Evolutionary conservation across 2,888 invertebrate genomes (phyloP).

Genomic region (Pseudococcus jackbeardsleyi): DNA sequence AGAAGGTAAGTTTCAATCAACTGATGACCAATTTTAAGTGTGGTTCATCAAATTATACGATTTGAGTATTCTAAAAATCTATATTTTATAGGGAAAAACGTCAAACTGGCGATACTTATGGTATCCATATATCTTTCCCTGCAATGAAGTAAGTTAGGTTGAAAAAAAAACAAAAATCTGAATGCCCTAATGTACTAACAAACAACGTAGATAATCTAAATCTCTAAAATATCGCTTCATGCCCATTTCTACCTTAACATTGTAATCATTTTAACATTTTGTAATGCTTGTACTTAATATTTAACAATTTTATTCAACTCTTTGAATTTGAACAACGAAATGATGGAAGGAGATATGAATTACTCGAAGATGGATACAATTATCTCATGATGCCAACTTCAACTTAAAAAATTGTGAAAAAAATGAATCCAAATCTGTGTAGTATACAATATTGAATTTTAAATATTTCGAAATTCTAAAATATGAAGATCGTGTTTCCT

Average conservation of each 20-base stretch:
- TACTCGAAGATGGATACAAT: too few species aligned
- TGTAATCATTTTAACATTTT: neutral
- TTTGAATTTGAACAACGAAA: neutral
- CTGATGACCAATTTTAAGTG: neutral
- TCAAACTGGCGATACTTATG: slow-evolving; percentile 90
- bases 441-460: too few species aligned
- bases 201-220: neutral
- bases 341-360: too few species aligned
- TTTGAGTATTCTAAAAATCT: slow-evolving; percentile 69
- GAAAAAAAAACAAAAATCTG: neutral
- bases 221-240: neutral
- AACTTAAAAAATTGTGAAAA: too few species aligned
- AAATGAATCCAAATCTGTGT: too few species aligned
- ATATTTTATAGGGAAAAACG: slow-evolving; percentile 72
- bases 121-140: slow-evolving; percentile 91
- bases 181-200: slow-evolving; percentile 44
- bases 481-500: too few species aligned
- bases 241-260: neutral
- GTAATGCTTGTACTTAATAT: neutral
- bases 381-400: too few species aligned
- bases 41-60: neutral
- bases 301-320: neutral
- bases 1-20: slow-evolving; percentile 79
- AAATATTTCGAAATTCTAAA: too few species aligned
- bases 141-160: slow-evolving; percentile 83